Evolutionary conservation across 1,140 invertebrate genomes (phyloP).

Genomic region (Drosophila suzukii): DNA sequence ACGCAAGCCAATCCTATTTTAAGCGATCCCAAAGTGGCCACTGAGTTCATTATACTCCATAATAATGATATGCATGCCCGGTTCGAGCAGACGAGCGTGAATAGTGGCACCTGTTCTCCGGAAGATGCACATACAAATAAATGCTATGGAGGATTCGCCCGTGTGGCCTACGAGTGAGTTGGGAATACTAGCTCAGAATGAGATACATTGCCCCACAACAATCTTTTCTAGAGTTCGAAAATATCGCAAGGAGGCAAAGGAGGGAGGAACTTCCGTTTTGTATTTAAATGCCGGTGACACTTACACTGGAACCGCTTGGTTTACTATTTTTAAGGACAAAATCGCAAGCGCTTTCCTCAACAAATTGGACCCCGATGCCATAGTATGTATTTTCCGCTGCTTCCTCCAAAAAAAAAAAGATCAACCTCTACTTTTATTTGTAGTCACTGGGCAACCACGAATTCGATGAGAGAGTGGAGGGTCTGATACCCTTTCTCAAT

Average conservation of each 20-base stretch:
- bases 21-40: slow-evolving; percentile 29
- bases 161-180: slow-evolving; percentile 88
- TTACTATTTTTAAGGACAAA: slow-evolving; percentile 90
- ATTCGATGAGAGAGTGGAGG: slow-evolving; percentile 92
- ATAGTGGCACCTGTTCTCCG: slow-evolving; percentile 88
- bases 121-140: slow-evolving; percentile 85
- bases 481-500: slow-evolving; percentile 91
- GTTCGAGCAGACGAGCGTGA: slow-evolving; percentile 90
- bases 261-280: slow-evolving; percentile 86
- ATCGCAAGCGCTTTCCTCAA: slow-evolving; percentile 92
- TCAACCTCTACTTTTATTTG: slow-evolving; percentile 18
- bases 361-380: slow-evolving; percentile 90
- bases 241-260: slow-evolving; percentile 85
- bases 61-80: slow-evolving; percentile 96
- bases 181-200: not conserved
- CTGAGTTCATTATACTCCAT: slow-evolving; percentile 90
- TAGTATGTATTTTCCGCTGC: slow-evolving; percentile 87
- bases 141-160: slow-evolving; percentile 93
- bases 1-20: slow-evolving; percentile 34
- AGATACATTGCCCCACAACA: no score
- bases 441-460: slow-evolving; percentile 97
- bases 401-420: no score
- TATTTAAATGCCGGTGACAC: slow-evolving; percentile 95
- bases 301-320: slow-evolving; percentile 94
- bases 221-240: slow-evolving; percentile 85